phyloP scores from a whole-genome alignment of 2,888 invertebrate species.

The Lymantria monacha region DNA sequence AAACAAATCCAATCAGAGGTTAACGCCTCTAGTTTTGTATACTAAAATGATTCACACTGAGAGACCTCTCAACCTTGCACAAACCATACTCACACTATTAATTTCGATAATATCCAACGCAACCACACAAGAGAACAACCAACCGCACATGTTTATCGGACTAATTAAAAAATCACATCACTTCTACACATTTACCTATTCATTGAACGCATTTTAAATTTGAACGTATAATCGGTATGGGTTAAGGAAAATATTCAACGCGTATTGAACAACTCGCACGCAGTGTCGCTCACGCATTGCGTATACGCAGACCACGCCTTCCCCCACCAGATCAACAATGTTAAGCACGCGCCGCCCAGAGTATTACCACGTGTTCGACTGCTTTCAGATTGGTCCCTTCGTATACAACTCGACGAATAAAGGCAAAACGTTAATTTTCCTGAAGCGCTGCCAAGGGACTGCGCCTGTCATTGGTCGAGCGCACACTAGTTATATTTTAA shows the following conservation, averaged over 20 bases:
- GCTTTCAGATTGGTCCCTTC: slow-evolving; percentile 74
- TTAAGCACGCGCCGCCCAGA: slow-evolving; percentile 52
- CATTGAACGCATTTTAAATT: slow-evolving; percentile 33
- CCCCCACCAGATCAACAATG: slow-evolving; percentile 38
- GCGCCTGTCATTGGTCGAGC: slow-evolving; percentile 49
- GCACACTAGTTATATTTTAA: slow-evolving; percentile 11
- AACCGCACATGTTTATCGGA: slow-evolving; percentile 49
- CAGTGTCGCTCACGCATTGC: slow-evolving; percentile 70
- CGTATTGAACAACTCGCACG: slow-evolving; percentile 58
- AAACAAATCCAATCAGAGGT: slow-evolving; percentile 3
- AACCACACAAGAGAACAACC: slow-evolving; percentile 50
- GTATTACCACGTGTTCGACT: slow-evolving; percentile 44
- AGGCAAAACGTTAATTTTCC: slow-evolving; percentile 51
- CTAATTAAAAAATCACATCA: slow-evolving; percentile 27
- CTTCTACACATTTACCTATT: slow-evolving; percentile 26
- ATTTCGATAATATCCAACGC: slow-evolving; percentile 48
- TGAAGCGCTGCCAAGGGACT: slow-evolving; percentile 59
- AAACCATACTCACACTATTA: slow-evolving; percentile 45
- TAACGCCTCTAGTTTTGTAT: slow-evolving; percentile 7
- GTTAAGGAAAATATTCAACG: slow-evolving; percentile 33
- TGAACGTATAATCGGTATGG: slow-evolving; percentile 19
- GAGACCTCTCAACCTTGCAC: neutral
- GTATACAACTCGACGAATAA: slow-evolving; percentile 52
- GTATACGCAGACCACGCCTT: slow-evolving; percentile 65
- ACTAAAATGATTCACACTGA: neutral